A percentile compares a stretch with the other conserved stretches of the same genome.
Evolutionary conservation across 2,113 vertebrate species (phyloP).

Genomic region (Osmerus eperlanus): DNA sequence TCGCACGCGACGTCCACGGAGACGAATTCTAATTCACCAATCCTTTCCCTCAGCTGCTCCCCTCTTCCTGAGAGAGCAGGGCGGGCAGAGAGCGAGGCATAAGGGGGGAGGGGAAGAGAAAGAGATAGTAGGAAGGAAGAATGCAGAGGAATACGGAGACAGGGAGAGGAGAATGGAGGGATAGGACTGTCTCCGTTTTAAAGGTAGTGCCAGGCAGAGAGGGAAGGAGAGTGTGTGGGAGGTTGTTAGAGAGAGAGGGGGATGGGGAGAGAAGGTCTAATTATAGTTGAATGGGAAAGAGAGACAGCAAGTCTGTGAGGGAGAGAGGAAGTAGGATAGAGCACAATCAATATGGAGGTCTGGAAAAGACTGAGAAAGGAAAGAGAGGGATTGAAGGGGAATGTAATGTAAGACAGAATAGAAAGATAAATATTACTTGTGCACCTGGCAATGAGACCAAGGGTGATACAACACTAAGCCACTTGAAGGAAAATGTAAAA

Average conservation of each 20-base stretch:
- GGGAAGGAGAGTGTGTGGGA: background rate
- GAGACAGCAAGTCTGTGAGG: background rate
- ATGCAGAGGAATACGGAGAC: background rate
- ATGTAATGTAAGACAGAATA: background rate
- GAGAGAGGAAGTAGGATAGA: background rate
- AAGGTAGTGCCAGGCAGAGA: background rate
- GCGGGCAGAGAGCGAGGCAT: slow-evolving; percentile 12
- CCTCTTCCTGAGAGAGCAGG: slow-evolving; percentile 32
- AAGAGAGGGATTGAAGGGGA: background rate
- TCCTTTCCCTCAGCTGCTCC: slow-evolving; percentile 65
- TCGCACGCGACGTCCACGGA: slow-evolving; percentile 35
- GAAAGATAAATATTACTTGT: background rate
- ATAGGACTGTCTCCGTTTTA: background rate
- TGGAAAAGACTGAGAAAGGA: background rate
- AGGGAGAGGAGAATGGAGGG: background rate
- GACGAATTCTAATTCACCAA: slow-evolving; percentile 52
- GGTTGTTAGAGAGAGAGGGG: background rate
- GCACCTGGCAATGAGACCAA: background rate
- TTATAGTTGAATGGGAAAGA: background rate
- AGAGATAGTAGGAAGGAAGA: background rate
- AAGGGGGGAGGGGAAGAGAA: background rate
- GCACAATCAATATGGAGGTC: background rate
- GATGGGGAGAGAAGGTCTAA: background rate
- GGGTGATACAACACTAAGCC: background rate
- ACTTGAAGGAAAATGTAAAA: background rate